A percentile compares a stretch with the other conserved stretches of the same genome.
phyloP scores from a whole-genome alignment of 92 coral and sea anemone species.

The Palythoa grandiflora region DNA sequence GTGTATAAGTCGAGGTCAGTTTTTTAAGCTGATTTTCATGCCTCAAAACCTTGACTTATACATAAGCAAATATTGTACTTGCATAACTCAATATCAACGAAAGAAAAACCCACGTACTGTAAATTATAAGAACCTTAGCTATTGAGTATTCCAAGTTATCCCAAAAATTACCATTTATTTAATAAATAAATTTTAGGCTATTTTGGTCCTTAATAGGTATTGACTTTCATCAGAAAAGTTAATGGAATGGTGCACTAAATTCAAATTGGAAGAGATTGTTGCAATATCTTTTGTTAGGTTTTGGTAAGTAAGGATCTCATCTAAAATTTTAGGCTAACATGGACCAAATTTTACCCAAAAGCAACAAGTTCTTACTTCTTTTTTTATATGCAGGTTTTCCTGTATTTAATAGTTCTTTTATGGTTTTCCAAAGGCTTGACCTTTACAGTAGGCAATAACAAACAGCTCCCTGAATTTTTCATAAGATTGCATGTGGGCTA shows the following conservation, averaged over 20 bases:
- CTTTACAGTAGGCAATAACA: slow-evolving; percentile 37
- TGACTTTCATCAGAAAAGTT: neutral
- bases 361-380: slow-evolving; percentile 12
- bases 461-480: slow-evolving; percentile 32
- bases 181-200: slow-evolving; percentile 1
- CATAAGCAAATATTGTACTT: neutral
- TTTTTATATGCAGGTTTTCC: slow-evolving; percentile 16
- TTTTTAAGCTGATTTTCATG: too few species aligned
- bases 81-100: slow-evolving; percentile 4
- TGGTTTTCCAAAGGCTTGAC: slow-evolving; percentile 52
- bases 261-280: neutral
- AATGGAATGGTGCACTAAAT: neutral
- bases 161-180: neutral
- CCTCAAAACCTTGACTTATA: neutral
- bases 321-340: neutral
- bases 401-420: slow-evolving; percentile 3
- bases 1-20: too few species aligned
- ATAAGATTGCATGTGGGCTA: slow-evolving; percentile 59
- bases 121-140: neutral
- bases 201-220: neutral
- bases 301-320: neutral
- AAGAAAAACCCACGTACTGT: slow-evolving; percentile 11
- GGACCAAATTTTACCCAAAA: neutral
- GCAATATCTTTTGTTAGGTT: neutral
- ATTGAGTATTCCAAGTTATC: slow-evolving; percentile 9